These are phyloP conservation scores for Drosophila atripex DNA, from an alignment of 2,888 invertebrate genomes.

Conservation along the genomic window DNA sequence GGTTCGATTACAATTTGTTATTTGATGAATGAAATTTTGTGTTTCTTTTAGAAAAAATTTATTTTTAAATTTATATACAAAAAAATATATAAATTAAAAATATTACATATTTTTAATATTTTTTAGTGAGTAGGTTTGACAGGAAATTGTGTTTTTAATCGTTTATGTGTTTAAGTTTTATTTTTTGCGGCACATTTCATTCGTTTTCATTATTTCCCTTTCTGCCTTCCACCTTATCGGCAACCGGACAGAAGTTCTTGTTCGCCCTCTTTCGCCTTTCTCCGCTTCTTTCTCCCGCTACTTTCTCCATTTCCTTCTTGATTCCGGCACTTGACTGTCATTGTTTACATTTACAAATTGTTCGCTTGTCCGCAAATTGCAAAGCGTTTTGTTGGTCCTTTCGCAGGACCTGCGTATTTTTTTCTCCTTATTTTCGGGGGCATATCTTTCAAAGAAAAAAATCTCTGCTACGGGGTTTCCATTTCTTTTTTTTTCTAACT, in stretches of 20 bases:
- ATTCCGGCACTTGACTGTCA: constrained; percentile 72
- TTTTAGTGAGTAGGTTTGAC: not conserved
- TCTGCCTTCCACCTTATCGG: constrained; percentile 11
- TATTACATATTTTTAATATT: not conserved
- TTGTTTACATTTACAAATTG: constrained; percentile 79
- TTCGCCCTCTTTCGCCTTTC: constrained; percentile 3
- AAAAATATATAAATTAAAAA: not conserved
- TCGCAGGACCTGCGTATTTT: constrained; percentile 20
- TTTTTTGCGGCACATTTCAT: constrained; percentile 50
- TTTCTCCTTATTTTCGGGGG: constrained; percentile 3
- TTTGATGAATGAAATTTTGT: constrained; percentile 9
- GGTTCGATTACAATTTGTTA: constrained; percentile 69
- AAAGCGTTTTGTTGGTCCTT: constrained; percentile 45
- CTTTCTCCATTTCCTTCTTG: constrained; percentile 36
- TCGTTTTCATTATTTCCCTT: constrained; percentile 32
- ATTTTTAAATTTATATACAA: not conserved
- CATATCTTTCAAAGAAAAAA: constrained; percentile 57
- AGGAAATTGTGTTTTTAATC: constrained; percentile 81
- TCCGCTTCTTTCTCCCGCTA: constrained; percentile 15
- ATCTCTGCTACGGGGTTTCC: constrained; percentile 26
- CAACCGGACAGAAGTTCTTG: constrained; percentile 19
- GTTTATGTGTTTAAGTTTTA: constrained; percentile 69
- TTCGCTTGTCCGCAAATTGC: constrained; percentile 80
- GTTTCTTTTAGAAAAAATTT: not conserved
- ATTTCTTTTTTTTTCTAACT: constrained; percentile 14